Evolutionary conservation across 1,140 invertebrate species (phyloP).

Genomic region (Achroia grisella): DNA sequence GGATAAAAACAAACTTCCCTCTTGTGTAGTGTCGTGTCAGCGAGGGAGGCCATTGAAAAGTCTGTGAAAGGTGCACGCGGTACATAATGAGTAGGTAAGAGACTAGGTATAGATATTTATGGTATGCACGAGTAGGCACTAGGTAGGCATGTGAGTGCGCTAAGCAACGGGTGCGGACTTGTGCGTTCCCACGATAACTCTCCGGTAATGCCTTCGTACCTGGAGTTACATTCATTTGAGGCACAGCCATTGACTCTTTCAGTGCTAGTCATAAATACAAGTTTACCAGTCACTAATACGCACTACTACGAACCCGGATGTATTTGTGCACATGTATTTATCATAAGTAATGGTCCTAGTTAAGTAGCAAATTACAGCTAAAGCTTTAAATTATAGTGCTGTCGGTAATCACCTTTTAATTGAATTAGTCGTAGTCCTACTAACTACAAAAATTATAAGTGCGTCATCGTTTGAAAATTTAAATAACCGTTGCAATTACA

Average conservation of each 20-base stretch:
- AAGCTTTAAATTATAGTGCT: too few species aligned
- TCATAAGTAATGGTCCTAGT: too few species aligned
- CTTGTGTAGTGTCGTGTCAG: constrained; percentile 4
- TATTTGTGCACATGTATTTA: too few species aligned
- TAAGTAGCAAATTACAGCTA: too few species aligned
- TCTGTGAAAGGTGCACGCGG: constrained; percentile 13
- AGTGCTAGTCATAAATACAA: constrained; percentile 40
- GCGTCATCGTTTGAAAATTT: too few species aligned
- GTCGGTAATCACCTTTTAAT: constrained; percentile 1
- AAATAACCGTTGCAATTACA: too few species aligned
- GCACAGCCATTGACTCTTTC: constrained; percentile 43
- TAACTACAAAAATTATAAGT: too few species aligned
- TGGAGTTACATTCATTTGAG: constrained; percentile 54
- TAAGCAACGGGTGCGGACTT: constrained; percentile 18
- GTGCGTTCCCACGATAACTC: constrained; percentile 58
- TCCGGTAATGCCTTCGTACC: constrained; percentile 29
- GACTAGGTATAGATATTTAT: neutral
- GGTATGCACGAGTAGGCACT: constrained; percentile 2
- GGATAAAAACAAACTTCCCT: constrained; percentile 9
- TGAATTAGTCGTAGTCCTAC: neutral
- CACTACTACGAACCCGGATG: too few species aligned
- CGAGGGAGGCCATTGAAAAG: constrained; percentile 21
- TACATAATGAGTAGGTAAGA: constrained; percentile 15
- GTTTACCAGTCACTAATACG: too few species aligned
- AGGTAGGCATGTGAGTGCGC: constrained; percentile 6